phyloP scores from a whole-genome alignment of 2,113 vertebrate species.

The Hemibagrus wyckioides region DNA sequence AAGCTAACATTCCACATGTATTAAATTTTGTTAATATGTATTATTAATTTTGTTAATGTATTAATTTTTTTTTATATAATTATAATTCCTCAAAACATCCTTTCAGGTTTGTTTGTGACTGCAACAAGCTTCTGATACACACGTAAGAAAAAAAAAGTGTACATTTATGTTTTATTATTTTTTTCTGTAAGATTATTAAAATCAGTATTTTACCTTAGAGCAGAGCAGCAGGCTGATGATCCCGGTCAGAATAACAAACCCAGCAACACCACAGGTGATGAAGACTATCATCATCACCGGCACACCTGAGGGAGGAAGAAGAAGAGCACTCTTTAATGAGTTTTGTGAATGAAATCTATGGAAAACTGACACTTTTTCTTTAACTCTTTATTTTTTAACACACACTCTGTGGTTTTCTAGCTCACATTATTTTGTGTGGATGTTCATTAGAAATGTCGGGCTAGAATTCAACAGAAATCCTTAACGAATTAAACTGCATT shows the following conservation, averaged over 20 bases:
- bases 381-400: neutral
- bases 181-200: neutral
- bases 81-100: neutral
- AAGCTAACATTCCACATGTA: neutral
- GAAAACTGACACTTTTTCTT: neutral
- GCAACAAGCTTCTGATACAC: neutral
- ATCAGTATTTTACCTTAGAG: constrained; percentile 9
- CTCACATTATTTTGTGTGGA: neutral
- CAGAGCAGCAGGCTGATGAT: constrained; percentile 14
- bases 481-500: neutral
- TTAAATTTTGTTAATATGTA: neutral
- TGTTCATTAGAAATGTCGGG: neutral
- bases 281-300: constrained; percentile 3
- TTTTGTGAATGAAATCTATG: neutral
- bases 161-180: neutral
- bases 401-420: neutral
- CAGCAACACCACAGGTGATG: constrained; percentile 13
- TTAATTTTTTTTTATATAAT: neutral
- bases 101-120: neutral
- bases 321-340: neutral
- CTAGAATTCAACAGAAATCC: neutral
- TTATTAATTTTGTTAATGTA: no score
- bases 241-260: neutral
- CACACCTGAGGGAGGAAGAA: constrained; percentile 27
- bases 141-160: neutral